Evolutionary conservation across 2,113 vertebrate species (phyloP).

Genomic region (Alexandromys fortis): DNA sequence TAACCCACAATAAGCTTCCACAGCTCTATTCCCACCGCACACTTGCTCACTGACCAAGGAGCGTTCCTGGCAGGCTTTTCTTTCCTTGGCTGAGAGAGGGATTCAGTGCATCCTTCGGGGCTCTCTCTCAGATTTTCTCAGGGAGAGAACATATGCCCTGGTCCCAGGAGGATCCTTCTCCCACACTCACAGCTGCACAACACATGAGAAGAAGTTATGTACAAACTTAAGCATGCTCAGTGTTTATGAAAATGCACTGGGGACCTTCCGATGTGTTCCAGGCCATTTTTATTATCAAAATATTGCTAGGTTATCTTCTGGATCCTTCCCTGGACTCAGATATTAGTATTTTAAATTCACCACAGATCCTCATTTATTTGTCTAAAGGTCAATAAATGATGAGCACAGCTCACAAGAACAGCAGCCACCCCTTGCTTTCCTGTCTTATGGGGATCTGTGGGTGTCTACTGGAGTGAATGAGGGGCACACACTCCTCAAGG

Average conservation of each 20-base stretch:
- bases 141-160: conserved; percentile 73
- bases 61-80: conserved; percentile 40
- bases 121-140: conserved; percentile 69
- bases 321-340: background rate
- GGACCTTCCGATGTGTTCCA: conserved; percentile 63
- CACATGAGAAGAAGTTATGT: conserved; percentile 26
- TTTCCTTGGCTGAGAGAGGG: conserved; percentile 66
- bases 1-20: background rate
- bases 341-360: conserved; percentile 51
- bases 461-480: accelerated
- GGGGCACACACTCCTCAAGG: accelerated
- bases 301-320: conserved; percentile 28
- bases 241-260: conserved; percentile 60
- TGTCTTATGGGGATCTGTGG: background rate
- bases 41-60: conserved; percentile 28
- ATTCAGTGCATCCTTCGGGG: conserved; percentile 56
- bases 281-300: conserved; percentile 50
- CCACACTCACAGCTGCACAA: conserved; percentile 69
- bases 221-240: conserved; percentile 30
- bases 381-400: conserved; percentile 8
- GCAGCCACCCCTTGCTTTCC: background rate
- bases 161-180: conserved; percentile 53
- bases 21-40: conserved; percentile 42
- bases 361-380: background rate
- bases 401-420: background rate